Evolutionary conservation across 2,113 vertebrate genomes (phyloP), one percentile per base, ranked within the genome.

Genomic region (Argyrosomus japonicus): DNA sequence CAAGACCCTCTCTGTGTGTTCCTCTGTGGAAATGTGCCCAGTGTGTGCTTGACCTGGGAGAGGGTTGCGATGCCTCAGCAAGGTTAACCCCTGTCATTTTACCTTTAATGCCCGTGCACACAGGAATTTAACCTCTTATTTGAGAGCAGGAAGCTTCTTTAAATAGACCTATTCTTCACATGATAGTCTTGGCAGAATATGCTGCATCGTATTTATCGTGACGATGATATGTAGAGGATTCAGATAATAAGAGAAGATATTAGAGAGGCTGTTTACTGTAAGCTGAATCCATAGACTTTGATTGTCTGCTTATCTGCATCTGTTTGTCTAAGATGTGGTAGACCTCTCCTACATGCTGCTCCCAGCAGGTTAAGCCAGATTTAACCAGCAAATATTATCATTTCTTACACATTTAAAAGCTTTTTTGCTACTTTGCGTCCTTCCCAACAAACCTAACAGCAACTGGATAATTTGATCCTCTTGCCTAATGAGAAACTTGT

Each of bases 1-100:
- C 94, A 93, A 93, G 88, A 83, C 74, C 83, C 85, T 89, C 89
- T 93, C 90, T 94, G 87, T 94, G 81, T 83, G 84, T 70, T 89
- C 76, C 73, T 58, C 48, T 19, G 71, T 80, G 88, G 83, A 86
- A 75, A 84, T 68, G 43, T 88, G 90, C 84, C 83, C 83, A 17
- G 58, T 87, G 82, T 91, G 89, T 78, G 86, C 84, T 81, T 93
- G 90, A 91, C 87, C 86, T 71, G 40, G 75, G 71, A 81, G 69
- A 79, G 69, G 65, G 67, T 29, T 68, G 82, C 23, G 84, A 85
- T 84, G 76, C 75, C 81, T 86, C 54, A 29, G 87, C 77, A 54
- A 79, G 83, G 86, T 90, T 90, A 79, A 92, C 91, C 90, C 75
- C 83, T 64, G 83, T 83, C 84, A 65, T 90, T 83, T 82, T 84